These are phyloP conservation scores for Hypomecis atomaria DNA, from an alignment of 2,888 invertebrate species.

Conservation along the genomic window DNA sequence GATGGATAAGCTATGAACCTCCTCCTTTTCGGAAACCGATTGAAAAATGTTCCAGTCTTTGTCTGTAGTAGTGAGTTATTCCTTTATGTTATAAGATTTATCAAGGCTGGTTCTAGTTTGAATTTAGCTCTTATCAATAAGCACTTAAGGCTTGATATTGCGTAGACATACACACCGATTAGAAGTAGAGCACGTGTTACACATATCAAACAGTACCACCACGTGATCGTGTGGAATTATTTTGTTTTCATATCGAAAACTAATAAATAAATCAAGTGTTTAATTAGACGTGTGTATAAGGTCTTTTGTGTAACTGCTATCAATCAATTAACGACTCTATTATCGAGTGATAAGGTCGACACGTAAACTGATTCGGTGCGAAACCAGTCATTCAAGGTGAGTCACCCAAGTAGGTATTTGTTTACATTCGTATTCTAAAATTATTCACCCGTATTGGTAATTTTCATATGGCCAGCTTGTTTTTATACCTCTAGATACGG, in stretches of 20 bases:
- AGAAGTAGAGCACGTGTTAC: conserved; percentile 18
- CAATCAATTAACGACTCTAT: conserved; percentile 25
- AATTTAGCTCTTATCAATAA: too few species aligned
- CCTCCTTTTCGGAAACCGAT: too few species aligned
- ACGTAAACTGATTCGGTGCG: conserved; percentile 1
- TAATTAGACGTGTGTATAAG: conserved; percentile 5
- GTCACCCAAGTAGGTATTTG: conserved; percentile 32
- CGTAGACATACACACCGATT: not conserved
- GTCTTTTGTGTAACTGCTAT: conserved; percentile 15
- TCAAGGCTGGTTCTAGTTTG: too few species aligned
- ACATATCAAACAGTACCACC: conserved; percentile 17
- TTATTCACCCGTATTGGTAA: conserved; percentile 19
- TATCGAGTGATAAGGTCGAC: conserved; percentile 26
- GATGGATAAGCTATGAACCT: too few species aligned
- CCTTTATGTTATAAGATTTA: too few species aligned
- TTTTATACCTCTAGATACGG: too few species aligned
- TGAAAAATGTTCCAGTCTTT: too few species aligned
- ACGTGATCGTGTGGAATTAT: conserved; percentile 32
- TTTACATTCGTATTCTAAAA: conserved; percentile 33
- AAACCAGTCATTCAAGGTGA: conserved; percentile 36
- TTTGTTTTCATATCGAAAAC: conserved; percentile 26
- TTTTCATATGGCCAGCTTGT: not conserved
- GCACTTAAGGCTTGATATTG: too few species aligned
- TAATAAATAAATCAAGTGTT: conserved; percentile 16
- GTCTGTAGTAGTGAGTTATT: too few species aligned